These are phyloP conservation scores for Hippoglossus hippoglossus DNA, from an alignment of 2,797 vertebrate species.

Conservation along the genomic window DNA sequence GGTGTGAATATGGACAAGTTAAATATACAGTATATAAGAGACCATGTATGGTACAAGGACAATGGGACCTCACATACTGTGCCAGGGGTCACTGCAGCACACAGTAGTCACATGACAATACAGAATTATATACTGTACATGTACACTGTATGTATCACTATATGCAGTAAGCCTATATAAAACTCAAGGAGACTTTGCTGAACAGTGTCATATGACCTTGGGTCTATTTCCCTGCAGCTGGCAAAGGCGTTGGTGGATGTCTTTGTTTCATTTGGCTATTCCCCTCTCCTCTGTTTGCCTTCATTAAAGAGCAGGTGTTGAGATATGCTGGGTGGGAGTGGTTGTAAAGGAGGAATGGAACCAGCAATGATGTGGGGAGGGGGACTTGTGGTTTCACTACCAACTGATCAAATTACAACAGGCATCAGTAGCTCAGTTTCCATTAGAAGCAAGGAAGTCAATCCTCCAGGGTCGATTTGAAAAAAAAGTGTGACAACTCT, in stretches of 20 bases:
- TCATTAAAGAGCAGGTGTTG: conserved; percentile 83
- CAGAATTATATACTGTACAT: conserved; percentile 14
- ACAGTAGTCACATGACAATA: conserved; percentile 6
- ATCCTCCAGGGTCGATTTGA: conserved; percentile 64
- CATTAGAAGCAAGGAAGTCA: conserved; percentile 70
- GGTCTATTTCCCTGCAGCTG: conserved; percentile 67
- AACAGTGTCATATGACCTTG: conserved; percentile 64
- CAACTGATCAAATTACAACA: conserved; percentile 81
- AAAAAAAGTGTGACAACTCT: conserved; percentile 60
- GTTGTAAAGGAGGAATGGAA: conserved; percentile 66
- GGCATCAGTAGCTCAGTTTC: conserved; percentile 74
- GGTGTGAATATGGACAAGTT: not conserved
- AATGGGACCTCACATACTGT: conserved; percentile 36
- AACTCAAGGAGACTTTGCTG: conserved; percentile 57
- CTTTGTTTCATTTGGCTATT: conserved; percentile 73
- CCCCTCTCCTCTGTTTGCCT: conserved; percentile 64
- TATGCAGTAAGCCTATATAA: conserved; percentile 53
- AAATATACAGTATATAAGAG: conserved; percentile 9
- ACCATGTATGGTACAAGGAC: conserved; percentile 33
- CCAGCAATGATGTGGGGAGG: conserved; percentile 37
- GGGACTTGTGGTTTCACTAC: conserved; percentile 71
- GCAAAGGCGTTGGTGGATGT: conserved; percentile 60
- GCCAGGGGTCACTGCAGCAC: conserved; percentile 45
- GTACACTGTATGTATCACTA: conserved; percentile 43
- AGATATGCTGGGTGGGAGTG: conserved; percentile 77